phyloP scores from a whole-genome alignment of 2,113 vertebrate species.

The Galbula dea region DNA sequence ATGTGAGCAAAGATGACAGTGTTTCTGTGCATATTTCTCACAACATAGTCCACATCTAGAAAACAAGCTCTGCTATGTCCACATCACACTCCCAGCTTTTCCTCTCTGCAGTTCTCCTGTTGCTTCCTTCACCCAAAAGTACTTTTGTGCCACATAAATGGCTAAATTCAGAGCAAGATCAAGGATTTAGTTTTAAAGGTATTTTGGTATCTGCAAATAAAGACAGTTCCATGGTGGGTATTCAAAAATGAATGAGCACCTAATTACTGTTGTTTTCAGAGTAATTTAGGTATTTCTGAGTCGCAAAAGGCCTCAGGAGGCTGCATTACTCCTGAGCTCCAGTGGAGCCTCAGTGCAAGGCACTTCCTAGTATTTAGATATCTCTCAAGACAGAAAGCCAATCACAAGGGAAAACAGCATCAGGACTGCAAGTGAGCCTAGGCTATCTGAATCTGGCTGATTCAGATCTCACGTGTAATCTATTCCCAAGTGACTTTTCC shows the following conservation, averaged over 20 bases:
- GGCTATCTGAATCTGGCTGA: not conserved
- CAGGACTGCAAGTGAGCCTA: not conserved
- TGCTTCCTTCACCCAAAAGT: not conserved
- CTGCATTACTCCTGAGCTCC: not conserved
- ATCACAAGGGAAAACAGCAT: not conserved
- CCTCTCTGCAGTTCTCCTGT: not conserved
- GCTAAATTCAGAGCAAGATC: not conserved
- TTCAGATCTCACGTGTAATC: slow-evolving; percentile 9
- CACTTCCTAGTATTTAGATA: not conserved
- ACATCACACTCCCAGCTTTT: not conserved
- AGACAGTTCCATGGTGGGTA: not conserved
- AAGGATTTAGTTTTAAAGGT: not conserved
- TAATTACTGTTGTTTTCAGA: not conserved
- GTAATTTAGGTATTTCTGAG: not conserved
- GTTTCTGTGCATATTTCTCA: not conserved
- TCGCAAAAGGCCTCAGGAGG: not conserved
- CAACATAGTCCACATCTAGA: not conserved
- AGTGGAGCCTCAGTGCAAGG: not conserved
- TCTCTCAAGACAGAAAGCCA: not conserved
- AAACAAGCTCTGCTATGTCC: not conserved
- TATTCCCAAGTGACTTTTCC: slow-evolving; percentile 36
- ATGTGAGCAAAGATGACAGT: not conserved
- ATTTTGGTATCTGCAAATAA: not conserved
- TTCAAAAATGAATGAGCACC: not conserved
- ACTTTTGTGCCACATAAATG: not conserved